phyloP scores from a whole-genome alignment of 2,888 invertebrate species.

The Stenichneumon culpator region DNA sequence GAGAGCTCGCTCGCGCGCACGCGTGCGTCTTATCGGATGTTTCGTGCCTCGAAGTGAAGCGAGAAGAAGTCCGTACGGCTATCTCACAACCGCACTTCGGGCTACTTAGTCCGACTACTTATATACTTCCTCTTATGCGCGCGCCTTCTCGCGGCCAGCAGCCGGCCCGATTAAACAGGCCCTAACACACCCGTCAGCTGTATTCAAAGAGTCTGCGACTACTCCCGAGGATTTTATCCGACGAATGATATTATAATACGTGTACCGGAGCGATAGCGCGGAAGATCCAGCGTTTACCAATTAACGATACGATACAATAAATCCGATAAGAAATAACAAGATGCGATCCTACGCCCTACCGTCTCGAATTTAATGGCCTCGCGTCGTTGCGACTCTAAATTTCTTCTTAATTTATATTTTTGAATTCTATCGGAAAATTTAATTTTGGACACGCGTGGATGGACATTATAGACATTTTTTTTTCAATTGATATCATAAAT shows the following conservation, averaged over 20 bases:
- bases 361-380: background rate
- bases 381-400: background rate
- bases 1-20: conserved; percentile 58
- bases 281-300: conserved; percentile 36
- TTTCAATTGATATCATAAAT: no score
- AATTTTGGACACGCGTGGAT: no score
- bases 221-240: conserved; percentile 20
- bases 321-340: conserved; percentile 33
- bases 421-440: background rate
- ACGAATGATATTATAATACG: conserved; percentile 4
- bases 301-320: conserved; percentile 41
- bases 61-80: conserved; percentile 43
- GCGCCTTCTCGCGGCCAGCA: background rate
- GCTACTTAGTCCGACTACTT: conserved; percentile 55
- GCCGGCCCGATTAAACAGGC: conserved; percentile 47
- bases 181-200: conserved; percentile 37
- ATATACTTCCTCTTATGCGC: conserved; percentile 22
- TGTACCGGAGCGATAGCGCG: conserved; percentile 20
- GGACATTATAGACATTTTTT: no score
- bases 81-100: conserved; percentile 56
- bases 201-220: background rate
- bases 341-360: background rate
- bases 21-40: conserved; percentile 77
- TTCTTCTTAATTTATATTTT: background rate
- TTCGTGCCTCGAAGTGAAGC: conserved; percentile 67